Conservation (phyloP, 1,140 invertebrate genomes). For the Archegozetes longisetosus region DNA sequence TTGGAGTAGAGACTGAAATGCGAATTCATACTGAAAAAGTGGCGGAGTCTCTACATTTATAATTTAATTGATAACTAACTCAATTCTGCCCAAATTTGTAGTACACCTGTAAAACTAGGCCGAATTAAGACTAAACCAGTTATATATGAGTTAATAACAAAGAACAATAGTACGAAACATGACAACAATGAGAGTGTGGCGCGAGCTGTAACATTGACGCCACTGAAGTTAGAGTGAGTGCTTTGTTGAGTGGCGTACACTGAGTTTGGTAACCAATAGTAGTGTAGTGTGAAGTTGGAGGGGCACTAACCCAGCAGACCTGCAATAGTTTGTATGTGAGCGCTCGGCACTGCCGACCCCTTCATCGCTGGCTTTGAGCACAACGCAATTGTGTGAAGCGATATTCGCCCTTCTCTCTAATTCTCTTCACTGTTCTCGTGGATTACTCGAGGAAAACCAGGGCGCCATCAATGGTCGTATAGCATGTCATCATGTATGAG, state of each 20-base stretch:
- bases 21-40: background rate
- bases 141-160: background rate
- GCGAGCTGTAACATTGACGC: background rate
- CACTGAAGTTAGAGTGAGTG: background rate
- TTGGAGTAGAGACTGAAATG: background rate
- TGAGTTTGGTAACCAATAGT: background rate
- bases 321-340: too few relatives aligned
- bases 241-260: background rate
- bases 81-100: background rate
- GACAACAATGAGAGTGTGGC: background rate
- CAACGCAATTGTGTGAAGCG: background rate
- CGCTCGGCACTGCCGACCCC: background rate
- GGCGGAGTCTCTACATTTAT: background rate
- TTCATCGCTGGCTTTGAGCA: background rate
- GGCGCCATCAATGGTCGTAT: background rate
- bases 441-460: too few relatives aligned
- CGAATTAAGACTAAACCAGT: background rate
- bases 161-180: background rate
- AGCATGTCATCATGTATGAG: too few relatives aligned
- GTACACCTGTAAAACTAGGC: background rate
- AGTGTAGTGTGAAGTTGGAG: background rate
- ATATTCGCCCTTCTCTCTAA: background rate
- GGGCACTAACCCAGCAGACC: background rate
- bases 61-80: background rate
- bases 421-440: too few relatives aligned